Base-by-base conservation (phyloP, 2,888 invertebrate genomes). In the Portevinia maculata region DNA sequence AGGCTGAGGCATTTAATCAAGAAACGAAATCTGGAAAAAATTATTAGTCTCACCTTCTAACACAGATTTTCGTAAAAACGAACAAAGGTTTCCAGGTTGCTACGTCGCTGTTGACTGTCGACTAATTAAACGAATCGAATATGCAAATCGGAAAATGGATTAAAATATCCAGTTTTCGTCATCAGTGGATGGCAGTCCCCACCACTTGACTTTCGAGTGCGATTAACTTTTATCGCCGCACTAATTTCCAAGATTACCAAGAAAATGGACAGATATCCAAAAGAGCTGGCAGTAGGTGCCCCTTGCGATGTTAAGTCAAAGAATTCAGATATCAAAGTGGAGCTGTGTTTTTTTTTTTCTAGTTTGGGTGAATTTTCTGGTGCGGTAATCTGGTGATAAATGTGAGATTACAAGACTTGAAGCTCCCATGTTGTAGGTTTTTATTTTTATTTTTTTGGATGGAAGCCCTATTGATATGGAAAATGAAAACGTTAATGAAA, bases 1-100 rank as follows among this genome's bases (percentile, higher is more conserved):
- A 24, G 24, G n/a, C n/a, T n/a, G n/a, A 19, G 48, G 15, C 48
- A 52, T 46, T 69, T 69, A 75, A 79, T 79, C 75, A 57, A 50
- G 34, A 13, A 57, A 21, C 50, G 8, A 46, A 64, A 81, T 81
- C 75, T 75, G 21, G 52, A 59, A 46, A 39, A 81, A 81, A 70
- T 81, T 81, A 75, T 75, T 70, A 34, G 64, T 81, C 79, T 81
- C 75, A 81, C 79, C 79, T 81, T 64, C 46, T 70, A 69, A 75
- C 79, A 79, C 37, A 69, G 69, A 75, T 79, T 64, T 46, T 52
- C 59, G 46, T 64, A 24, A 64, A 44, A 64, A 64, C 46, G 24
- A 41, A 52, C 39, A 44, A 52, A 52, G 73, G 53, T 79, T 53
- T 59, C 60, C 53, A 60, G 37, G 48, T 69, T 52, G 21, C 4